Base-by-base conservation (phyloP, 1,140 invertebrate species). In the Listronotus oregonensis region DNA sequence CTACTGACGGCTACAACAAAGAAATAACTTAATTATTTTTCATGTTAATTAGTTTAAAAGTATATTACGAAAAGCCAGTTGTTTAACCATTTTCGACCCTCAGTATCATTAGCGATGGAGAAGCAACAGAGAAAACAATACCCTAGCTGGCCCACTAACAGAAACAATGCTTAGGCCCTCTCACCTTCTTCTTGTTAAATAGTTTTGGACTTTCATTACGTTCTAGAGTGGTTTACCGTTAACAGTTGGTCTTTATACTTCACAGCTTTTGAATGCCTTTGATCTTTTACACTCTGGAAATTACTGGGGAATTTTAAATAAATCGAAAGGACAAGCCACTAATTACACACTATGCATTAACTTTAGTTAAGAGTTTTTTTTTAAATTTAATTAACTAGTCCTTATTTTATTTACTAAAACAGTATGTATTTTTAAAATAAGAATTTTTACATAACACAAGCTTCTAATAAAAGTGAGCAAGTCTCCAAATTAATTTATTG, bases 181-280 rank as follows among this genome's bases (percentile, higher is more conserved):
- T 63, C 60, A 46, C 49, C 60, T 44, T 50, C 60, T 61, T 61
- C 59, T 63, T 63, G 60, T 63, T 63, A 63, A 63, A 63, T 63
- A 63, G 60, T 63, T 63, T 52, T 63, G 49, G 37, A 63, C 60
- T 63, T 63, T 63, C 60, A 63, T 63, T 63, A 63, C 60, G 21
- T 40, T 54, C 21, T 21, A 63, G 51, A 63, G 40, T 54, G 60
- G 60, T 63, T 65, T 56, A 52, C 58, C 58, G 50, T 61, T 61
- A 61, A 61, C 37, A 61, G 58, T 44, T 59, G 57, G 57, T 59
- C 42, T 59, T 59, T 6, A 49, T 44, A 59, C 57, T 59, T 59
- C 46, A 49, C 57, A 49, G 42, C 57, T 49, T 32, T 49, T 27
- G 18, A 49, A 59, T 5, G 43, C 32, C 57, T 59, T 59, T 59